Conservation (phyloP, 2,113 vertebrate genomes). For the Oenanthe melanoleuca region DNA sequence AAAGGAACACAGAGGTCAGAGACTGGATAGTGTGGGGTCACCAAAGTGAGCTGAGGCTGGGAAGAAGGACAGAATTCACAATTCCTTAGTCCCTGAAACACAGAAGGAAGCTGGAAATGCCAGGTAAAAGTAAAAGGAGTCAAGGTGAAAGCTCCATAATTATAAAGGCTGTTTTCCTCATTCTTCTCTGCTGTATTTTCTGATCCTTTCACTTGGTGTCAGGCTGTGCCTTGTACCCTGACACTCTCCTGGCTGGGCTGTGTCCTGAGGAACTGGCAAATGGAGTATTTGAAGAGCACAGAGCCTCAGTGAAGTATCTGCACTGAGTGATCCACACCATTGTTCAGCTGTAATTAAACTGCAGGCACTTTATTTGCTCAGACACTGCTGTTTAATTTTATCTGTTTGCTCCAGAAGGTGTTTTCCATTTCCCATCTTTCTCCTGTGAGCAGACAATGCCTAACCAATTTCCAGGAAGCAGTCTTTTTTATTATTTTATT, state of each 20-base stretch:
- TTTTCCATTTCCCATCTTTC: constrained; percentile 8
- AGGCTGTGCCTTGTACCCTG: not conserved
- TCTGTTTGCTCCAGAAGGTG: constrained; percentile 61
- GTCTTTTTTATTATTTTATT: not conserved
- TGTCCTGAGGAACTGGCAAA: not conserved
- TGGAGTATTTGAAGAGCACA: not conserved
- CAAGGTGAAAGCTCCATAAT: not conserved
- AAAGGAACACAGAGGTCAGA: not conserved
- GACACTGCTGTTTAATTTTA: constrained; percentile 34
- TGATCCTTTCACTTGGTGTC: not conserved
- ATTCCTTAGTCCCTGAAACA: not conserved
- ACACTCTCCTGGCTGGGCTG: not conserved
- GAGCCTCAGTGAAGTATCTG: not conserved
- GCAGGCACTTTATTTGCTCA: constrained; percentile 41
- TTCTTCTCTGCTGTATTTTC: not conserved
- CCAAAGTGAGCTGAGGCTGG: not conserved
- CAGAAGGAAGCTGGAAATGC: not conserved
- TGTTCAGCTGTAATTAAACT: constrained; percentile 59
- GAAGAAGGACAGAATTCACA: not conserved
- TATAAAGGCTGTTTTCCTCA: not conserved
- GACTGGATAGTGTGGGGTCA: not conserved
- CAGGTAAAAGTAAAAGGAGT: not conserved
- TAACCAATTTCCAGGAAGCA: constrained; percentile 45
- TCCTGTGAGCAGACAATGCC: constrained; percentile 8
- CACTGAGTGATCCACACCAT: not conserved